Percentiles rank a stretch among this genome's conserved stretches.
phyloP scores from a whole-genome alignment of 2,113 vertebrate species.

The Cyanocitta stelleri region DNA sequence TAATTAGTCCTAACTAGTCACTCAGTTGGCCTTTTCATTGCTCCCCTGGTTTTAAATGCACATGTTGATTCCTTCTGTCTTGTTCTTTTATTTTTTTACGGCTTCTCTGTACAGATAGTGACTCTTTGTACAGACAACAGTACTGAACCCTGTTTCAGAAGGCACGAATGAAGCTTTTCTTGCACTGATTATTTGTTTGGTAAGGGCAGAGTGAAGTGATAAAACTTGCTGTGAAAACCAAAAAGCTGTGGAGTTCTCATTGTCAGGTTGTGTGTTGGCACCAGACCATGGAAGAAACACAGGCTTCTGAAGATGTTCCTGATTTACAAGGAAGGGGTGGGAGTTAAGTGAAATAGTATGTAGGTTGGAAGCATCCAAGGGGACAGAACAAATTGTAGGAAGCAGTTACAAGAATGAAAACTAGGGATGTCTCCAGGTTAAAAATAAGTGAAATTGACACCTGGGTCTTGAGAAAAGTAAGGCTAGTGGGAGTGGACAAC shows the following conservation, averaged over 20 bases:
- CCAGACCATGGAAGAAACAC: background rate
- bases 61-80: background rate
- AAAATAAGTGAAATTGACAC: background rate
- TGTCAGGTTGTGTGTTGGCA: background rate
- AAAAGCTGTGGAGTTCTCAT: background rate
- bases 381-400: background rate
- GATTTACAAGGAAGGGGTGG: background rate
- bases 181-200: background rate
- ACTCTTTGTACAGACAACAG: background rate
- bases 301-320: background rate
- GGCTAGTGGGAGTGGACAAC: background rate
- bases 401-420: background rate
- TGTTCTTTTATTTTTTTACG: background rate
- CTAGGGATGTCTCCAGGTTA: background rate
- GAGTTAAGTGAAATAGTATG: background rate
- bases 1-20: background rate
- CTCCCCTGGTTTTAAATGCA: background rate
- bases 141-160: background rate
- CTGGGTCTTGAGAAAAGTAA: background rate
- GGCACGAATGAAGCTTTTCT: background rate
- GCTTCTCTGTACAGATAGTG: background rate
- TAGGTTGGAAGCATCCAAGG: background rate
- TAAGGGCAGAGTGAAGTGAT: background rate
- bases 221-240: background rate
- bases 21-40: background rate